Percentiles rank a stretch among this genome's conserved stretches.
phyloP scores from a whole-genome alignment of 64 coral and sea anemone species.

The Orbicella faveolata region DNA sequence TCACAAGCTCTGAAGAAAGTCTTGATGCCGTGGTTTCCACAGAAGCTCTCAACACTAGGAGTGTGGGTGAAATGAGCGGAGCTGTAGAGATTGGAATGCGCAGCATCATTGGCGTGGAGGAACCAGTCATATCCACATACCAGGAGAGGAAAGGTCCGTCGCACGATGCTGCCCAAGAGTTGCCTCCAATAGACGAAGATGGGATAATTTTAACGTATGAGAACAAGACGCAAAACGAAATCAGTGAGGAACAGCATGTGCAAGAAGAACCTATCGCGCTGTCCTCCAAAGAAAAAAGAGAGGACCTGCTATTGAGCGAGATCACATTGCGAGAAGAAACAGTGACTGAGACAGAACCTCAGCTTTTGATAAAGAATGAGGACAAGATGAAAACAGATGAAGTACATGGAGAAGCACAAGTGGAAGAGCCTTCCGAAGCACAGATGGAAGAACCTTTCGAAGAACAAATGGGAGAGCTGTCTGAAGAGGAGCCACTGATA shows the following conservation, averaged over 20 bases:
- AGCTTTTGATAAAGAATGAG: not conserved
- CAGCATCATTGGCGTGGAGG: not conserved
- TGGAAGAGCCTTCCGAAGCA: not conserved
- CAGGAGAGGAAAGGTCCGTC: not conserved
- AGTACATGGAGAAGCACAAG: not conserved
- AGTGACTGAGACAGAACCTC: not conserved
- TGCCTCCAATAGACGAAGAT: too few relatives aligned
- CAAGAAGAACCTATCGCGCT: not conserved
- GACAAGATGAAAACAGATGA: not conserved
- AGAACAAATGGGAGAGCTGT: not conserved
- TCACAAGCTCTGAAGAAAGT: not conserved
- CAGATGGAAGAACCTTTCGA: not conserved
- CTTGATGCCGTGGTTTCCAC: not conserved
- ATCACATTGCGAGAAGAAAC: not conserved
- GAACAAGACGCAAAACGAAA: too few relatives aligned
- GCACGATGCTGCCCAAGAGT: not conserved
- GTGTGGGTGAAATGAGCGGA: not conserved
- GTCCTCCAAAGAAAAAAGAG: too few relatives aligned
- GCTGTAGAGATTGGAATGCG: not conserved
- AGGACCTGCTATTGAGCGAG: too few relatives aligned
- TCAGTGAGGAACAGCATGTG: not conserved
- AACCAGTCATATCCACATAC: not conserved
- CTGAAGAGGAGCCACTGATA: too few relatives aligned
- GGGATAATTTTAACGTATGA: too few relatives aligned
- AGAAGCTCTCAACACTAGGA: not conserved